A percentile compares a stretch with the other conserved stretches of the same genome.
Evolutionary conservation across 1,140 invertebrate species (phyloP).

Genomic region (Nymphalis io): DNA sequence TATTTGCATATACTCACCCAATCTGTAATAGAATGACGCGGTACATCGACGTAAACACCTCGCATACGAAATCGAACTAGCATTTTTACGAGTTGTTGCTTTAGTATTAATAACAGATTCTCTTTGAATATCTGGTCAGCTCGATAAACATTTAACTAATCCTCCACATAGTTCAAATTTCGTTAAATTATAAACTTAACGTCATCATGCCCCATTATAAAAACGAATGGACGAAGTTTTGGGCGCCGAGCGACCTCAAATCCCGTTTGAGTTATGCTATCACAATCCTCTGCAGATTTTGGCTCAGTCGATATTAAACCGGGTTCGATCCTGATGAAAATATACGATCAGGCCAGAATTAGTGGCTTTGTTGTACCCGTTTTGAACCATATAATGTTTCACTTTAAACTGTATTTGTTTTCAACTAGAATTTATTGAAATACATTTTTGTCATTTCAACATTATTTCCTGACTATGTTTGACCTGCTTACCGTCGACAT

Average conservation of each 20-base stretch:
- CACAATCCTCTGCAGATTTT: slow-evolving; percentile 40
- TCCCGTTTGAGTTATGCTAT: slow-evolving; percentile 44
- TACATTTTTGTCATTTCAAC: background rate
- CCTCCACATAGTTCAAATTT: slow-evolving; percentile 9
- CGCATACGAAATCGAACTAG: too few relatives aligned
- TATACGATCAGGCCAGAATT: slow-evolving; percentile 39
- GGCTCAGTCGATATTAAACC: slow-evolving; percentile 43
- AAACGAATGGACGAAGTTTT: slow-evolving; percentile 40
- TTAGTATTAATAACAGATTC: background rate
- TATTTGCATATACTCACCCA: background rate
- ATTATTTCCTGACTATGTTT: too few relatives aligned
- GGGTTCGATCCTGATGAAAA: slow-evolving; percentile 42
- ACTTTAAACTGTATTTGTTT: background rate
- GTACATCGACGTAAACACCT: too few relatives aligned
- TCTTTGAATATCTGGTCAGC: slow-evolving; percentile 2
- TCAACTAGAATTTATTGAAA: background rate
- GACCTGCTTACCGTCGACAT: background rate
- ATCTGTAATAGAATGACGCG: too few relatives aligned
- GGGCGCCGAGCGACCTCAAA: slow-evolving; percentile 38
- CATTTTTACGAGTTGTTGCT: background rate
- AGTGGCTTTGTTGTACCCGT: slow-evolving; percentile 33
- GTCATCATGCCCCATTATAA: slow-evolving; percentile 35
- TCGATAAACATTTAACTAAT: slow-evolving; percentile 22
- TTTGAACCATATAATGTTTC: slow-evolving; percentile 15
- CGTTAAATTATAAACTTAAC: slow-evolving; percentile 32